Percentiles rank a stretch among this genome's conserved stretches.
Conservation (phyloP, 2,113 vertebrate species). For the Lontra canadensis region DNA sequence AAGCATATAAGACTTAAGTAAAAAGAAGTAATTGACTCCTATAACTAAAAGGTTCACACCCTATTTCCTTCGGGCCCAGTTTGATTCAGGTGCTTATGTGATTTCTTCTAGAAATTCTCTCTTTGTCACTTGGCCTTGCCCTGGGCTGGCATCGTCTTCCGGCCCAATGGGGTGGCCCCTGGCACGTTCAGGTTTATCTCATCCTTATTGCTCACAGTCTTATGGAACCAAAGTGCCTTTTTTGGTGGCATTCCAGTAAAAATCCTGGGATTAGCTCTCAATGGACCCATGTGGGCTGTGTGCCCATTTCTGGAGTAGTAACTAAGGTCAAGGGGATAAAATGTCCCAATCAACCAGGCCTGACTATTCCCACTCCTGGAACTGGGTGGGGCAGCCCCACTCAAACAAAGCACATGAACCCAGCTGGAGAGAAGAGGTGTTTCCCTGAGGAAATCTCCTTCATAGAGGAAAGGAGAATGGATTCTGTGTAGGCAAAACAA, state of each 20-base stretch:
- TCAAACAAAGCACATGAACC: not conserved
- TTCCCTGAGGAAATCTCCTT: not conserved
- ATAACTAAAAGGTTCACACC: not conserved
- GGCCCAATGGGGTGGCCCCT: not conserved
- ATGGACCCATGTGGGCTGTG: not conserved
- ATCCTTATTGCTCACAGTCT: not conserved
- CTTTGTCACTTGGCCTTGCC: not conserved
- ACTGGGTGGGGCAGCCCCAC: no score
- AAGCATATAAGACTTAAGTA: not conserved
- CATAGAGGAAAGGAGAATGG: not conserved
- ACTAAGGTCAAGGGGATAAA: not conserved
- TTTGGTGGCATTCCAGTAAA: not conserved
- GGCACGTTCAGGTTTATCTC: not conserved
- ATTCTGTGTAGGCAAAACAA: not conserved
- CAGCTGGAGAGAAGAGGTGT: not conserved
- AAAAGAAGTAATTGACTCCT: not conserved
- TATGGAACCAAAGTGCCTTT: not conserved
- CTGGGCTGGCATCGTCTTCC: not conserved
- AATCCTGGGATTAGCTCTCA: not conserved
- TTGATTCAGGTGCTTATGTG: not conserved
- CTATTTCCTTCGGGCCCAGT: not conserved
- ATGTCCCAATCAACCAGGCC: not conserved
- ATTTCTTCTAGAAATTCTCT: not conserved
- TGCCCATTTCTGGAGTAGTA: not conserved
- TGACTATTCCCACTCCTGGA: not conserved